Base-by-base conservation (phyloP, 2,888 invertebrate genomes). In the Coenonympha arcania region DNA sequence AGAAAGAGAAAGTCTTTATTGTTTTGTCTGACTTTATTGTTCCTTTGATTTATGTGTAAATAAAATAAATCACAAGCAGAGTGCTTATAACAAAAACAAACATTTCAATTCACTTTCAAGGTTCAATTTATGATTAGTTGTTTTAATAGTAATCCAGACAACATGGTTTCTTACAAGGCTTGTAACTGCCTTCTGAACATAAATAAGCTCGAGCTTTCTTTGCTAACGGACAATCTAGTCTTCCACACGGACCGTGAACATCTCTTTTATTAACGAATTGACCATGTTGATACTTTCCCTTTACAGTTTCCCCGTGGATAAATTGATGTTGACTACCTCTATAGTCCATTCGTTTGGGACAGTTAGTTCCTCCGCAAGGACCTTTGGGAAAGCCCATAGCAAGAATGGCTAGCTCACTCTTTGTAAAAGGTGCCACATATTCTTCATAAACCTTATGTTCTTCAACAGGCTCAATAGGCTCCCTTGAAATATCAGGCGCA, bases 371-470 rank as follows among this genome's bases (percentile, higher is more conserved):
- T 47, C 84, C 85, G 59, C 86, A 86, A 2, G 85, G 85, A 0
- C 86, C 86, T 62, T 84, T 86, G 1, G 86, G 86, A 48, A 86
- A 86, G 34, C 86, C 86, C 86, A 86, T 86, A 0, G 86, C 64
- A n/a, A 86, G 65, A 47, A 86, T 86, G 0, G 78, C 74, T 4
- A 86, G 60, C 56, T 86, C 86, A 45, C 79, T 80, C 1, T 57
- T 36, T 19, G 84, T 80, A 51, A 69, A 86, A 1, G 86, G 85
- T 40, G 85, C 84, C 1, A 76, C 74, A 55, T 68, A 86, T 0
- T 84, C 83, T 53, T 86, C 84, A 49, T 71, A 84, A 0, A 74
- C 36, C 16, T 59, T 66, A 0, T 64, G 65, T 39, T 79, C 79
- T 49, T 74, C 73, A 0, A 52, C 69, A 3, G 79, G 77, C 47